Evolutionary conservation across 2,888 invertebrate species (phyloP).

Genomic region (Andricus quercusramuli): DNA sequence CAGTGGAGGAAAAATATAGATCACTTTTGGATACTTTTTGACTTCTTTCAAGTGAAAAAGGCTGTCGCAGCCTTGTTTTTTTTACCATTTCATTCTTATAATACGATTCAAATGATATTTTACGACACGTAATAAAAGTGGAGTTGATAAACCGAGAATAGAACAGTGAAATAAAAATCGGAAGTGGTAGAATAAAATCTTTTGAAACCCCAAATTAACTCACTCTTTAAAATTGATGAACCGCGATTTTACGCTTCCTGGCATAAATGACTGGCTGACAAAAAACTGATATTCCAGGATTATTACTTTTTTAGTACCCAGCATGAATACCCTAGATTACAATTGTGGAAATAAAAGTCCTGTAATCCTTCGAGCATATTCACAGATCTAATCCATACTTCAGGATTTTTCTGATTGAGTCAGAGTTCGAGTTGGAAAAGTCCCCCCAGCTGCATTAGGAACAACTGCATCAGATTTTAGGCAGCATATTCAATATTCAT

Average conservation of each 20-base stretch:
- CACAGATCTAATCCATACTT: conserved; percentile 9
- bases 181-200: conserved; percentile 6
- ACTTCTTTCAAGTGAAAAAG: too few relatives aligned
- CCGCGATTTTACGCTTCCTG: conserved; percentile 23
- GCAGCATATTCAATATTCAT: conserved; percentile 5
- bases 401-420: conserved; percentile 9
- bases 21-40: too few relatives aligned
- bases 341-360: conserved; percentile 37
- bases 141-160: neutral
- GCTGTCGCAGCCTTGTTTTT: too few relatives aligned
- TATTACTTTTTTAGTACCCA: conserved; percentile 20
- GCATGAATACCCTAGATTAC: conserved; percentile 23
- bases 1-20: too few relatives aligned
- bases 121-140: neutral
- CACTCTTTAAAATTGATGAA: conserved; percentile 31
- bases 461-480: neutral
- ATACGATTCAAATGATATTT: neutral
- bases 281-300: conserved; percentile 28
- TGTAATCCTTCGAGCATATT: conserved; percentile 17
- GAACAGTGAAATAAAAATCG: neutral
- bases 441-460: neutral
- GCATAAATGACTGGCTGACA: neutral
- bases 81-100: neutral
- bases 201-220: conserved; percentile 10
- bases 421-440: neutral